phyloP scores from a whole-genome alignment of 64 coral and sea anemone genomes.

The Stichodactyla helianthus region DNA sequence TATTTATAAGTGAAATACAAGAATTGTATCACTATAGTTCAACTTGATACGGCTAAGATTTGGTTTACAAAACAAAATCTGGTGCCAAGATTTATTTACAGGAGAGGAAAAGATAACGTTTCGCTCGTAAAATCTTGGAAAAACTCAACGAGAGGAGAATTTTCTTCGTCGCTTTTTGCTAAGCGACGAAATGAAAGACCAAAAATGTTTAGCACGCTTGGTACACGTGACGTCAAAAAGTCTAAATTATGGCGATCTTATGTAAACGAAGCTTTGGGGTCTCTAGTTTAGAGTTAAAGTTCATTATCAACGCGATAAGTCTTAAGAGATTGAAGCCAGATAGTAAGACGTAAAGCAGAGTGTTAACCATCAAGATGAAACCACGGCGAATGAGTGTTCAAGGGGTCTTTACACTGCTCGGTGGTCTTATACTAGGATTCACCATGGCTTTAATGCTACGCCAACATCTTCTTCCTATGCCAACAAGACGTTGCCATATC shows the following conservation, averaged over 20 bases:
- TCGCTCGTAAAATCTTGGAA: not conserved
- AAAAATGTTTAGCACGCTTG: conserved; percentile 20
- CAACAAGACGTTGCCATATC: conserved; percentile 75
- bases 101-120: not conserved
- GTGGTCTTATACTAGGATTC: conserved; percentile 75
- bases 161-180: not conserved
- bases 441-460: conserved; percentile 66
- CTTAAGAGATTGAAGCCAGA: not conserved
- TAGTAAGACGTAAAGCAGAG: not conserved
- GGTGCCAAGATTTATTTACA: not conserved
- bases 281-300: not conserved
- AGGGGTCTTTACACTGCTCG: conserved; percentile 69
- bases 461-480: conserved; percentile 73
- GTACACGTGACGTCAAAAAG: conserved; percentile 29
- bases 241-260: conserved; percentile 22
- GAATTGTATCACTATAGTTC: not conserved
- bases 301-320: not conserved
- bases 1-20: not conserved
- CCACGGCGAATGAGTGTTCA: conserved; percentile 64
- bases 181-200: not conserved
- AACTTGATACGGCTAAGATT: not conserved
- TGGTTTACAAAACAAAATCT: conserved; percentile 9
- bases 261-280: not conserved
- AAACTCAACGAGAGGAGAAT: not conserved
- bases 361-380: conserved; percentile 43